Conservation (phyloP, 92 coral and sea anemone species). For the Phymanthus crucifer region DNA sequence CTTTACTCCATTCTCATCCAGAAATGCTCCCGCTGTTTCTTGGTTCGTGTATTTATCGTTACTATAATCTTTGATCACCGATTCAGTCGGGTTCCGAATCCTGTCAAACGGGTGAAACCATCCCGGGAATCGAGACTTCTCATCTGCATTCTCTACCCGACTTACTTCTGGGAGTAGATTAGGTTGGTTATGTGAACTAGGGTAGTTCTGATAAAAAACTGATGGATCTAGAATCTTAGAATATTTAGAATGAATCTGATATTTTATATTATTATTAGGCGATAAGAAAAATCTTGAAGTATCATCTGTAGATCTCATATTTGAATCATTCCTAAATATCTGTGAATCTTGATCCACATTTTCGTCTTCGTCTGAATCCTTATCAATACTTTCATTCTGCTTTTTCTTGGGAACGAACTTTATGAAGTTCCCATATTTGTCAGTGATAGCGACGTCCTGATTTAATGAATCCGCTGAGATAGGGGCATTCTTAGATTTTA, state of each 20-base stretch:
- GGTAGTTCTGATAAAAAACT: not conserved
- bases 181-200: not conserved
- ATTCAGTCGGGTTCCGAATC: not conserved
- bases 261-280: not conserved
- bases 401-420: conserved; percentile 16
- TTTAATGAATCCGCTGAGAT: not conserved
- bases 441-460: conserved; percentile 16
- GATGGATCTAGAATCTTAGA: conserved; percentile 6
- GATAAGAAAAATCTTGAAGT: not conserved
- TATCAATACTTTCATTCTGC: not conserved
- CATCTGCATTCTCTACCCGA: not conserved
- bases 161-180: not conserved
- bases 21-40: not conserved
- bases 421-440: conserved; percentile 33
- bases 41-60: not conserved
- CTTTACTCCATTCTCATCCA: conserved; percentile 8
- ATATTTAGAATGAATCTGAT: not conserved
- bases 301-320: not conserved
- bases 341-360: conserved; percentile 15
- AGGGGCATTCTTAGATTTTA: not conserved
- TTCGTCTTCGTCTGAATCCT: conserved; percentile 19
- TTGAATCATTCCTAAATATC: conserved; percentile 6
- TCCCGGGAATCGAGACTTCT: conserved; percentile 10
- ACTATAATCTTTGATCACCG: not conserved
- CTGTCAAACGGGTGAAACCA: conserved; percentile 28